These are phyloP conservation scores for Antheraea yamamai DNA, from an alignment of 2,888 invertebrate species.

Conservation along the genomic window DNA sequence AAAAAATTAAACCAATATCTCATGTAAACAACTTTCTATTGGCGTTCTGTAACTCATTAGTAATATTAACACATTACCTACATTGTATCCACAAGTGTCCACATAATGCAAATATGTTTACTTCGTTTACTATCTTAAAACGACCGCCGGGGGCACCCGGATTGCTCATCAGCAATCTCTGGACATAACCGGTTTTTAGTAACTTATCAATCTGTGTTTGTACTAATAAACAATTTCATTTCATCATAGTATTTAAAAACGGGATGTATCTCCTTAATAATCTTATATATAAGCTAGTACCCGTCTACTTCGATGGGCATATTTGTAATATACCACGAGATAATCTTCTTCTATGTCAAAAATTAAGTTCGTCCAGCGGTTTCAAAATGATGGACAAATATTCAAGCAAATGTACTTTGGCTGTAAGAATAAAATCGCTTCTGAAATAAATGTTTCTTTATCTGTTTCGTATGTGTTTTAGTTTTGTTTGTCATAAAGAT, in stretches of 20 bases:
- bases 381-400: too few species aligned
- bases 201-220: slow-evolving; percentile 31
- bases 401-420: too few species aligned
- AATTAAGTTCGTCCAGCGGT: too few species aligned
- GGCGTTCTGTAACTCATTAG: not conserved
- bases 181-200: slow-evolving; percentile 54
- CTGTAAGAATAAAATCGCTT: too few species aligned
- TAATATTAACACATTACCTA: slow-evolving; percentile 3
- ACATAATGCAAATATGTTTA: slow-evolving; percentile 34
- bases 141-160: slow-evolving; percentile 55
- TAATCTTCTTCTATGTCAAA: too few species aligned
- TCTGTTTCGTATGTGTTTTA: too few species aligned
- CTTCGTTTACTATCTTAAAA: slow-evolving; percentile 34
- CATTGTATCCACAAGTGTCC: slow-evolving; percentile 11
- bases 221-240: slow-evolving; percentile 15
- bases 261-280: not conserved
- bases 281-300: too few species aligned
- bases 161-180: slow-evolving; percentile 38
- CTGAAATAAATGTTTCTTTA: too few species aligned
- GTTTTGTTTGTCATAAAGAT: too few species aligned
- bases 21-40: not conserved
- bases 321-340: too few species aligned
- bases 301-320: too few species aligned
- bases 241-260: slow-evolving; percentile 12
- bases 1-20: not conserved